phyloP scores from a whole-genome alignment of 2,888 invertebrate genomes.

The Lamproptera curius region DNA sequence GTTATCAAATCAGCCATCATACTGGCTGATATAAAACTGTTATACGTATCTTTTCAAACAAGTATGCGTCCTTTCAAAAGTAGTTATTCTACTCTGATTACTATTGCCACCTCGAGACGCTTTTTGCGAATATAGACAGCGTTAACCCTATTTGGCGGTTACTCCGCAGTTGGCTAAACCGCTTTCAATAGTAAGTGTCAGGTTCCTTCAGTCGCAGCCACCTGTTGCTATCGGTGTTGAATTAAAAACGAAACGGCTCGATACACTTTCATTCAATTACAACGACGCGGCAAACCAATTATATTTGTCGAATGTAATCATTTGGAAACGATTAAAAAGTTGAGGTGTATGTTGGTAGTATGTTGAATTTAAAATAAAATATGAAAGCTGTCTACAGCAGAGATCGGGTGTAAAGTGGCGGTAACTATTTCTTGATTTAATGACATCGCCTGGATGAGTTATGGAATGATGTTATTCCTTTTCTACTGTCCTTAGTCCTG shows the following conservation, averaged over 20 bases:
- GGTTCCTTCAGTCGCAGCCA: not conserved
- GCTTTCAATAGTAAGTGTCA: not conserved
- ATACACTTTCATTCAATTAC: not conserved
- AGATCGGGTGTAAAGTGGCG: constrained; percentile 4
- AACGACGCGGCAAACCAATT: not conserved
- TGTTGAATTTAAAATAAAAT: not conserved
- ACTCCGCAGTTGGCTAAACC: not conserved
- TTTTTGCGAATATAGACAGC: not conserved
- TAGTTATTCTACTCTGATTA: too few relatives aligned
- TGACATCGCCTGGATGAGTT: too few relatives aligned
- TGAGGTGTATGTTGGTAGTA: not conserved
- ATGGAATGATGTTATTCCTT: too few relatives aligned
- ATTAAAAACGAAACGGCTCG: not conserved
- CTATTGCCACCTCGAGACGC: too few relatives aligned
- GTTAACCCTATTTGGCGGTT: not conserved
- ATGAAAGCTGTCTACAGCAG: not conserved
- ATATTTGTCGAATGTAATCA: constrained; percentile 3
- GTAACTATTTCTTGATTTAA: constrained; percentile 14
- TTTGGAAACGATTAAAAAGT: not conserved
- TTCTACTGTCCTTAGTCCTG: too few relatives aligned
- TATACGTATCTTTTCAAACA: too few relatives aligned
- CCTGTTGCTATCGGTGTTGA: not conserved
- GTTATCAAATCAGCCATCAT: too few relatives aligned
- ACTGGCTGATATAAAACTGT: too few relatives aligned
- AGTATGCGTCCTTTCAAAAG: too few relatives aligned